Percentiles rank a stretch among this genome's conserved stretches.
Conservation (phyloP, 2,113 vertebrate species). For the Epinephelus fuscoguttatus region DNA sequence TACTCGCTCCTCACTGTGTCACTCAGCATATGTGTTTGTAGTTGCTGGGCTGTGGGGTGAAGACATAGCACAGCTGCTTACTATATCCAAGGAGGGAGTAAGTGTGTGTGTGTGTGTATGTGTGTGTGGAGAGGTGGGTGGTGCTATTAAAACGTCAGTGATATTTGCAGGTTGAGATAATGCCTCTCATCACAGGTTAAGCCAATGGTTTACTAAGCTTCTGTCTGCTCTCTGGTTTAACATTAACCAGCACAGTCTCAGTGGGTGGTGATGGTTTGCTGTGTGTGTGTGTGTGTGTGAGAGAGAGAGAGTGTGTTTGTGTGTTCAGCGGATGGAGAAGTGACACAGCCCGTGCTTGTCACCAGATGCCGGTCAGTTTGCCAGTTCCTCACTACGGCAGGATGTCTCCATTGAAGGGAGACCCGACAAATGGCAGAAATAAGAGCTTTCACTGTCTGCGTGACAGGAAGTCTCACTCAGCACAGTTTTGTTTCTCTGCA, state of each 20-base stretch:
- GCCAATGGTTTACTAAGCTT: constrained; percentile 69
- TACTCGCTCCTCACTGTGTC: constrained; percentile 52
- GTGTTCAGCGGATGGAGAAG: constrained; percentile 58
- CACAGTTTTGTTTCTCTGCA: constrained; percentile 69
- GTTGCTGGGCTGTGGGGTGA: constrained; percentile 54
- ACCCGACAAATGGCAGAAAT: constrained; percentile 58
- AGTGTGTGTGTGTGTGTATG: constrained; percentile 37
- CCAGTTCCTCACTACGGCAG: constrained; percentile 68
- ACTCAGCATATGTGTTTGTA: constrained; percentile 52
- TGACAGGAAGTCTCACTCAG: constrained; percentile 80
- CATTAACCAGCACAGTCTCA: constrained; percentile 63
- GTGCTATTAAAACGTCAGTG: constrained; percentile 50
- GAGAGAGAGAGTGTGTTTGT: constrained; percentile 38
- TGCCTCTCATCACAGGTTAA: constrained; percentile 56
- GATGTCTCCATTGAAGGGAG: constrained; percentile 56
- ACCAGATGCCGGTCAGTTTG: constrained; percentile 67
- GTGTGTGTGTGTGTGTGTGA: constrained; percentile 12
- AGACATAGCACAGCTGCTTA: constrained; percentile 68
- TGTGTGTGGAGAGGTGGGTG: constrained; percentile 43
- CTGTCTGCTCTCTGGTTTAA: constrained; percentile 66
- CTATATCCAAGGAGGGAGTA: constrained; percentile 37
- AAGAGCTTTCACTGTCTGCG: constrained; percentile 68
- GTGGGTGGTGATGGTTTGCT: constrained; percentile 52
- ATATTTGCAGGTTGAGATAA: constrained; percentile 68
- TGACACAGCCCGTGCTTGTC: constrained; percentile 55